Evolutionary conservation across 30 jellyfish, hydroid and myxozoan genomes (phyloP).

Genomic region (Catostylus mosaicus): DNA sequence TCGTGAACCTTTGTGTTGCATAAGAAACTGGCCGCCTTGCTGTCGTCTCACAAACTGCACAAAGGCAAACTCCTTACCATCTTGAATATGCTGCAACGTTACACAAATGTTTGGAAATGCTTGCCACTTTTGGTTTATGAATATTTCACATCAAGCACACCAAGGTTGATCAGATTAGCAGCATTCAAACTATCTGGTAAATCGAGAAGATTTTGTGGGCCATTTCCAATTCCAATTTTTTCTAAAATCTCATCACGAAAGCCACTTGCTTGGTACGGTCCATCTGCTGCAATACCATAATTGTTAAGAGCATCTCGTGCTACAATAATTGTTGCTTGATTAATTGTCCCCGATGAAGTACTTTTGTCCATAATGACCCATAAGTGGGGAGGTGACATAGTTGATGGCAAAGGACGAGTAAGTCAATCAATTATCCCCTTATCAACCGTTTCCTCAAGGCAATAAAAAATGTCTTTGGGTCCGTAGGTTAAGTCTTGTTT

Average conservation of each 20-base stretch:
- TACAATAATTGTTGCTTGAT: conserved; percentile 48
- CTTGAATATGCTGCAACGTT: conserved; percentile 24
- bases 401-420: conserved; percentile 45
- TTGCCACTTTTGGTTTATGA: no score
- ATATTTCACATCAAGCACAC: conserved; percentile 29
- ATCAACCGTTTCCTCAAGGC: conserved; percentile 17
- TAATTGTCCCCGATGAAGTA: conserved; percentile 40
- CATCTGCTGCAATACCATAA: conserved; percentile 67
- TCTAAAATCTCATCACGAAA: conserved; percentile 21
- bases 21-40: no score
- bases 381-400: conserved; percentile 32
- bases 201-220: conserved; percentile 1
- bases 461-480: no score
- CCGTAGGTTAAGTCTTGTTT: no score
- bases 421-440: conserved; percentile 9
- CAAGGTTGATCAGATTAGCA: conserved; percentile 55
- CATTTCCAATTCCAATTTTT: conserved; percentile 25
- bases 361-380: no score
- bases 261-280: conserved; percentile 42
- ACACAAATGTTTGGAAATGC: no score
- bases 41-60: no score
- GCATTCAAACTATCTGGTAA: conserved; percentile 63
- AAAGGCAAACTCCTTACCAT: no score
- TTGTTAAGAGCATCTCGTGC: conserved; percentile 37
- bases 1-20: no score